Conservation (phyloP, 2,888 invertebrate genomes). For the Coecobrya sp. region DNA sequence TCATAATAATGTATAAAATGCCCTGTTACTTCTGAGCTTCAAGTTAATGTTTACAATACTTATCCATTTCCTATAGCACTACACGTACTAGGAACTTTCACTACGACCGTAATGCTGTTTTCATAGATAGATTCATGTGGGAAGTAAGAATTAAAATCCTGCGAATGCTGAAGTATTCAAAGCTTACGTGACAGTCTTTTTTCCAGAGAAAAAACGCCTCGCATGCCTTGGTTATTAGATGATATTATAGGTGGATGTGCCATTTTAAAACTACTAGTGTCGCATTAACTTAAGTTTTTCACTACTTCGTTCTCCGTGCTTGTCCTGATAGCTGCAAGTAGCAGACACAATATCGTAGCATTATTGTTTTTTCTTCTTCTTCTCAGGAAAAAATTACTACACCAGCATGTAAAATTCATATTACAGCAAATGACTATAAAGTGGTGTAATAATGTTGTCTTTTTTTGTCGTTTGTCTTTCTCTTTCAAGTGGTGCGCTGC, state of each 20-base stretch:
- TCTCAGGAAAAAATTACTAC: background rate
- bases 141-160: conserved; percentile 46
- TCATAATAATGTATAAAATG: background rate
- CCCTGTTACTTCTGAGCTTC: background rate
- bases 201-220: background rate
- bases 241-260: conserved; percentile 72
- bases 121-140: background rate
- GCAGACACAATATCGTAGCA: conserved; percentile 13
- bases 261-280: conserved; percentile 71
- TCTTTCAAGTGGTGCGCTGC: conserved; percentile 4
- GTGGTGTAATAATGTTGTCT: conserved; percentile 60
- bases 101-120: background rate
- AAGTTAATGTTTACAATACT: background rate
- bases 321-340: background rate
- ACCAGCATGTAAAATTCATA: conserved; percentile 29
- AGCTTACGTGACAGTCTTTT: conserved; percentile 37
- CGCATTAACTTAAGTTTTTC: conserved; percentile 66
- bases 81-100: background rate
- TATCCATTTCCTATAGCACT: background rate
- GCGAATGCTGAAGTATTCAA: background rate
- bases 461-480: conserved; percentile 41
- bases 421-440: conserved; percentile 44
- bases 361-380: conserved; percentile 7
- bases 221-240: background rate
- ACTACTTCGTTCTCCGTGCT: background rate